Evolutionary conservation across 2,888 invertebrate genomes (phyloP), one percentile per base, ranked within the genome.

Genomic region (Teinopalpus imperialis): DNA sequence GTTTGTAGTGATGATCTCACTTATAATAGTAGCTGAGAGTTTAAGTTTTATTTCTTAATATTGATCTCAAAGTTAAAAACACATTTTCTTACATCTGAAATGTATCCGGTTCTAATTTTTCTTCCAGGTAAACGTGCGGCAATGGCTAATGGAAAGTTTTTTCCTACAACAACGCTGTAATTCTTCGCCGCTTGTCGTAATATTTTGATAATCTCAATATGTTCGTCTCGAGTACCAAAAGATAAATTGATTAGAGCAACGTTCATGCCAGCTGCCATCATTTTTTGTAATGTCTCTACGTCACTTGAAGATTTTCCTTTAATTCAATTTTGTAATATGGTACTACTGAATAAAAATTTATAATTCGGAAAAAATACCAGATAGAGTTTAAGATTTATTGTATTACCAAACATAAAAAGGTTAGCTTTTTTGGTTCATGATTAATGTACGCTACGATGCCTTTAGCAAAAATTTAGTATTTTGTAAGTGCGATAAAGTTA

Each of bases 41-140:
- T n/a, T n/a, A n/a, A n/a, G n/a, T n/a, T n/a, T n/a, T n/a, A n/a
- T n/a, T n/a, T n/a, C n/a, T n/a, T n/a, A n/a, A n/a, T n/a, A n/a
- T n/a, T n/a, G n/a, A n/a, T n/a, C n/a, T n/a, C n/a, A n/a, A n/a
- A n/a, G n/a, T n/a, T n/a, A n/a, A n/a, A n/a, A n/a, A 9, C 18
- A 39, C 26, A 12, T 24, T 35, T 50, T 81, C 91, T 72, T 86
- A 96, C 96, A 39, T 94, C 94, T 69, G 93, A 92, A 52, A 97
- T 88, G 10, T 92, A 86, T 20, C 97, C 97, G 12, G 96, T 98
- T 59, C 96, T 90, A 54, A 98, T 97, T 78, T 97, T 97, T 0
- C 95, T 95, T 1, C 97, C 97, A 59, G 95, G 93, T 0, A 98
- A 92, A 57, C 95, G 95, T 21, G 95, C 82, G 23, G 95, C 97